phyloP scores from a whole-genome alignment of 2,797 vertebrate species.

The Hypotaenidia philippensis region DNA sequence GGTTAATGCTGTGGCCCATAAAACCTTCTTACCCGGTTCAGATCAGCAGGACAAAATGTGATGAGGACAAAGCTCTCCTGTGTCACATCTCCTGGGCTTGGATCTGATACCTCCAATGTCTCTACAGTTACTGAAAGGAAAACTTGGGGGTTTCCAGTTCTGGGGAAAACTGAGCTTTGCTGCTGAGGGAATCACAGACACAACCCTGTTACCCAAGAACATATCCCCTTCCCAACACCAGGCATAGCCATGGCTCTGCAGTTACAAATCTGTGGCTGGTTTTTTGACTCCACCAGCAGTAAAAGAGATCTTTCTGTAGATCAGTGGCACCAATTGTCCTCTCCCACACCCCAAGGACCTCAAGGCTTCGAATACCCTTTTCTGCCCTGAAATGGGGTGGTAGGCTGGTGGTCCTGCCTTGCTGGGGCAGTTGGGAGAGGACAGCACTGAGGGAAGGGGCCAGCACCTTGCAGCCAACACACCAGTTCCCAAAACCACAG shows the following conservation, averaged over 20 bases:
- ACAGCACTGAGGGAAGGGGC: background rate
- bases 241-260: no score
- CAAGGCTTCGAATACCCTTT: background rate
- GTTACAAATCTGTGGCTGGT: no score
- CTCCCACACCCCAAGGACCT: background rate
- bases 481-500: background rate
- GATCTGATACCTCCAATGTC: background rate
- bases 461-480: background rate
- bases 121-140: background rate
- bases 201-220: no score
- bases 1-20: background rate
- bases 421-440: rapidly evolving
- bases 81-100: rapidly evolving
- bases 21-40: background rate
- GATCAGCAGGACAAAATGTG: background rate
- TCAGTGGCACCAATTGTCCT: rapidly evolving
- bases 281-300: no score
- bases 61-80: background rate
- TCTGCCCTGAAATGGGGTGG: background rate
- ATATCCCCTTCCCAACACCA: no score
- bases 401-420: rapidly evolving
- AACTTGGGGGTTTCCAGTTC: background rate
- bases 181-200: no score
- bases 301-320: background rate
- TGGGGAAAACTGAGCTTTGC: background rate